Percentiles rank a stretch among this genome's conserved stretches.
Evolutionary conservation across 2,797 vertebrate genomes (phyloP).

Genomic region (Vespertilio murinus): DNA sequence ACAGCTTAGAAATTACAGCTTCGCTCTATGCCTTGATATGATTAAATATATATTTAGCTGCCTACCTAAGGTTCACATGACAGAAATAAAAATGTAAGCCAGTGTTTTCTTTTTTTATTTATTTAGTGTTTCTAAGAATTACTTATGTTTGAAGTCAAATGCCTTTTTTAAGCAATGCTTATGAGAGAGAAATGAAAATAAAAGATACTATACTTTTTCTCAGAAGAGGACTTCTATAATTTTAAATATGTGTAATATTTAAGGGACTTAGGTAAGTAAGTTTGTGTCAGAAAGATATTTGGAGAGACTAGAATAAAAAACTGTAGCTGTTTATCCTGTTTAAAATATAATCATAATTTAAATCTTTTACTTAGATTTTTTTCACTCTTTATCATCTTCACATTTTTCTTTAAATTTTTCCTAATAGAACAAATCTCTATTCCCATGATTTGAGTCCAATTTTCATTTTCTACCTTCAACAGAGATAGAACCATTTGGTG

Average conservation of each 20-base stretch:
- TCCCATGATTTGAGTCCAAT: background rate
- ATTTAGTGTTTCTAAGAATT: conserved; percentile 6
- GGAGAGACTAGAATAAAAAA: background rate
- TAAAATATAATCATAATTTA: conserved; percentile 24
- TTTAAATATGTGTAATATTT: conserved; percentile 41
- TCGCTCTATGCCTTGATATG: conserved; percentile 24
- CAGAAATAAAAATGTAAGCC: conserved; percentile 45
- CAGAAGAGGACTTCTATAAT: background rate
- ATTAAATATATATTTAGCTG: conserved; percentile 49
- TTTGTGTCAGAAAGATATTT: background rate
- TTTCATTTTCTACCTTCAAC: background rate
- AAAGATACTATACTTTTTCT: background rate
- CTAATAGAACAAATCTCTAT: background rate
- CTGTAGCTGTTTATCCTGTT: background rate
- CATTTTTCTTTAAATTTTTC: background rate
- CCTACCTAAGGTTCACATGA: background rate
- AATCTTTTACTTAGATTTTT: background rate
- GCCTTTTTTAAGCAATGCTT: conserved; percentile 10
- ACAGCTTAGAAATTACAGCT: conserved; percentile 51
- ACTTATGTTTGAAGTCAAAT: background rate
- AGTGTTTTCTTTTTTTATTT: background rate
- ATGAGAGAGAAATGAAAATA: conserved; percentile 3
- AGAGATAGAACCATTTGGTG: background rate
- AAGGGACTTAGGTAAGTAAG: background rate
- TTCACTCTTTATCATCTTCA: background rate